Evolutionary conservation across 2,113 vertebrate species (phyloP), one percentile per base, ranked within the genome.

Genomic region (Anser cygnoides): DNA sequence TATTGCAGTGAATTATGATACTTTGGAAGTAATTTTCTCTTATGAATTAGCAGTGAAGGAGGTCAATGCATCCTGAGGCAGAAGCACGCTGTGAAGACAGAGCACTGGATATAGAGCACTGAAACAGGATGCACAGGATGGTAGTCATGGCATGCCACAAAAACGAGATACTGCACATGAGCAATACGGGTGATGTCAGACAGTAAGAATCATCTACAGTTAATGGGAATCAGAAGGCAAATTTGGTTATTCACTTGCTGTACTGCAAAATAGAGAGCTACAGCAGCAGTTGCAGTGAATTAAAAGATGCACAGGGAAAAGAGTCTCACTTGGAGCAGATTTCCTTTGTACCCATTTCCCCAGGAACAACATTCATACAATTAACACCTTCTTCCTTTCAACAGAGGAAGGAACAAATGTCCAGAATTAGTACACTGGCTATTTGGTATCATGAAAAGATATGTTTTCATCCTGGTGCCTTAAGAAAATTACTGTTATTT

Each of bases 141-240:
- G 58, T 28, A 29, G 59, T 8, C 12, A 9, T 1, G 12, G 63
- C n/a, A 61, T 1, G 3, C 35, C 11, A 23, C 12, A 10, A 46
- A 61, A 85, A 73, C 9, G 50, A 54, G 8, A 14, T 39, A 58
- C 65, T 3, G 1, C 0, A 0, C n/a, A 43, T 4, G 25, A 82
- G 46, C 16, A 55, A 41, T 13, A 11, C 0, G 22, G 19, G 21
- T 71, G 22, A 87, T 1, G 1, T 31, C 46, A 84, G 50, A 21
- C 70, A 76, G 35, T 29, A 46, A 59, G n/a, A 12, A 76, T 65
- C 68, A 70, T 9, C 66, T 57, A 44, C 18, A 61, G 54, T 23
- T 59, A 33, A 46, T 10, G 16, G 14, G 71, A 88, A 79, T 23
- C 28, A 71, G 71, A 90, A 88, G 76, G 44, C 54, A 77, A 80